Base-by-base conservation (phyloP, 1,140 invertebrate species). In the Drosophila punjabiensis region DNA sequence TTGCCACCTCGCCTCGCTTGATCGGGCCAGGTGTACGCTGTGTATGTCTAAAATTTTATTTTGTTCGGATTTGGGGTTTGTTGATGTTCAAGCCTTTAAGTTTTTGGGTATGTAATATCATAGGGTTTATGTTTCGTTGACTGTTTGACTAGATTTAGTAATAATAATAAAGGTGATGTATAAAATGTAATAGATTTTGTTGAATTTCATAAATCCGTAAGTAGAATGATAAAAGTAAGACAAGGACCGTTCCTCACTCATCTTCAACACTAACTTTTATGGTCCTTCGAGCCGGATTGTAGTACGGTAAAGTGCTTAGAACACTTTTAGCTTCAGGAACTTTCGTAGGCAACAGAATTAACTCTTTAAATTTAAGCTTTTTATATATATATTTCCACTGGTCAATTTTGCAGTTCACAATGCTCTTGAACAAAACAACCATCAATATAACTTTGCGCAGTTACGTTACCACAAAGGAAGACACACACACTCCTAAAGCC, bases 371-470 rank as follows among this genome's bases (percentile, higher is more conserved):
- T 45, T 5, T 18, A 11, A 5, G 43, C 43, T 20, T 45, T 47
- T 3, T 10, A 14, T 9, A n/a, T 48, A 6, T 24, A 11, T 18
- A 18, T 33, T 18, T 33, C 7, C 37, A 24, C 24, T 45, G 50
- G 64, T 37, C 33, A 68, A 18, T 37, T 55, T 32, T 16, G 10
- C 39, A 67, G 45, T 70, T 68, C n/a, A 67, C n/a, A 55, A 37
- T 68, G 32, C 30, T 55, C 43, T 55, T 32, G 13, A 48, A 45
- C 24, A 24, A 18, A 43, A 20, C 28, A 43, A 66, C 30, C 68
- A 68, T 68, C 32, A 32, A 66, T 48, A 71, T 71, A 69, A 71
- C 39, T 74, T 61, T 70, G 35, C 20, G 7, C 6, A 13, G 39
- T 33, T 33, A 33, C n/a, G n/a, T 20, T 55, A 0, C 13, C 52